Conservation (phyloP, 2,113 vertebrate species). For the Butorides virescens region DNA sequence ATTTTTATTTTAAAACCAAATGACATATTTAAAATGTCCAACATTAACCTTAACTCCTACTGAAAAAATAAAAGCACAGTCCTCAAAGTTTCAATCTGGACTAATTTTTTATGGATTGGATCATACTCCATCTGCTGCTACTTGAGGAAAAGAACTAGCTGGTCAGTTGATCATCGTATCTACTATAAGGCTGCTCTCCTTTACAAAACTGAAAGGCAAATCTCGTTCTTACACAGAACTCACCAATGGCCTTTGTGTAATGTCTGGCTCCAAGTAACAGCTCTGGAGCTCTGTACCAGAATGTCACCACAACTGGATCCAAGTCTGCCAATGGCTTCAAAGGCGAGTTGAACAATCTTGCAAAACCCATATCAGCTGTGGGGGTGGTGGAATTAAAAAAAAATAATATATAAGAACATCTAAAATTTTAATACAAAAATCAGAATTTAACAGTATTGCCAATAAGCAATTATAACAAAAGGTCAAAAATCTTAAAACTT, state of each 20-base stretch:
- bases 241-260: slow-evolving; percentile 99
- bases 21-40: neutral
- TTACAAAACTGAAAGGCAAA: neutral
- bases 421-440: neutral
- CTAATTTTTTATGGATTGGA: neutral
- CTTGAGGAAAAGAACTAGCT: neutral
- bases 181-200: neutral
- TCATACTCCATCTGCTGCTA: neutral
- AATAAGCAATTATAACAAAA: neutral
- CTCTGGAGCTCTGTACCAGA: slow-evolving; percentile 93
- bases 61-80: neutral
- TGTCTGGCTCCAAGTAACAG: slow-evolving; percentile 94
- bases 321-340: slow-evolving; percentile 90
- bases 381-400: neutral
- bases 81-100: neutral
- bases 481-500: neutral
- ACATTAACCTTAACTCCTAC: neutral
- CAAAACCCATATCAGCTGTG: slow-evolving; percentile 91
- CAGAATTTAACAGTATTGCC: neutral
- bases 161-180: neutral
- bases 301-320: slow-evolving; percentile 91
- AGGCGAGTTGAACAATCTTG: slow-evolving; percentile 89
- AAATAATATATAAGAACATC: neutral
- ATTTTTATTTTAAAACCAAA: neutral
- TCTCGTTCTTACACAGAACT: slow-evolving; percentile 48